A percentile compares a stretch with the other conserved stretches of the same genome.
Conservation (phyloP, 2,888 invertebrate species). For the Nematopogon swammerdamellus region DNA sequence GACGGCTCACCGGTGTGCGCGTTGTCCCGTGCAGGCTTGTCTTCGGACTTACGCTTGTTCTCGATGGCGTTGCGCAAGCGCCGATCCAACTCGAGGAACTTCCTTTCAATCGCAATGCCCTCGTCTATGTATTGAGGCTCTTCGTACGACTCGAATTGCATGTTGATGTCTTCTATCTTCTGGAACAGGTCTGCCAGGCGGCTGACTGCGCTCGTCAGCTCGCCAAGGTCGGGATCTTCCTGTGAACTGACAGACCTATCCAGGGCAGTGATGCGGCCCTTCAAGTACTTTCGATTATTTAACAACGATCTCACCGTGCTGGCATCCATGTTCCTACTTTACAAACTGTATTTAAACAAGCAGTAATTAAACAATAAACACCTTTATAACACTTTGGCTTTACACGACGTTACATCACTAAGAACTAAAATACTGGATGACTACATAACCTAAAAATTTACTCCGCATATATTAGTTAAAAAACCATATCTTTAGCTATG, state of each 20-base stretch:
- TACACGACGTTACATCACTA: no score
- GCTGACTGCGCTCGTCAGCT: neutral
- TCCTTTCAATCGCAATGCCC: neutral
- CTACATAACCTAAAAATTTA: no score
- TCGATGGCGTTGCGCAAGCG: neutral
- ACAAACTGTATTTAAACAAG: no score
- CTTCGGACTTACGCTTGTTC: neutral
- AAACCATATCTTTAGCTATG: no score
- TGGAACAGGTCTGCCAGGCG: neutral
- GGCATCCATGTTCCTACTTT: no score
- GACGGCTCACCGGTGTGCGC: neutral
- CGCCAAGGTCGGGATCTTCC: neutral
- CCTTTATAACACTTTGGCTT: no score
- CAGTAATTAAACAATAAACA: no score
- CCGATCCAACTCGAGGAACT: neutral
- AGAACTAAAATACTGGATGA: no score
- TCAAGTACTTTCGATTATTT: neutral
- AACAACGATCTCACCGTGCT: neutral
- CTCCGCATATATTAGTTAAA: no score
- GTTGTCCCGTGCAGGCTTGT: neutral
- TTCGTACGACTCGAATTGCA: neutral
- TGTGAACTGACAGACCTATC: neutral
- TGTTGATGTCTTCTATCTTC: neutral
- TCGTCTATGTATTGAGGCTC: neutral
- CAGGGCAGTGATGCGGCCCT: neutral